Base-by-base conservation (phyloP, 37 sponge, comb jelly and placozoan genomes). In the Amphimedon queenslandica region DNA sequence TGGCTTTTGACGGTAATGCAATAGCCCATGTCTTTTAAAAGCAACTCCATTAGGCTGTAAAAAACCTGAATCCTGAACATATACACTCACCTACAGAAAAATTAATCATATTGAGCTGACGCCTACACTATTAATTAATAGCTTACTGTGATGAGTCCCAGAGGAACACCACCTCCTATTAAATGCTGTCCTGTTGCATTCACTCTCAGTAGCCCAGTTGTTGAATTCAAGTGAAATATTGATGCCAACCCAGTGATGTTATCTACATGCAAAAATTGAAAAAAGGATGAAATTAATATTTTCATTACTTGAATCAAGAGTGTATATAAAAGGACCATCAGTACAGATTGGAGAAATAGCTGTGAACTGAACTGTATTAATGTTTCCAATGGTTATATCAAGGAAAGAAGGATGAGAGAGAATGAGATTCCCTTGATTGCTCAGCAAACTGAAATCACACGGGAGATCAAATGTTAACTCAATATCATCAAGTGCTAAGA, bases 401-500 rank as follows among this genome's bases (percentile, higher is more conserved):
- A 84, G 37, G 0, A 11, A 18, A 2, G 42, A 1, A 6, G 79
- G 79, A 2, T 23, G 57, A n/a, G 0, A 23, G 1, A 84, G 51
- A 0, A 42, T 29, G 1, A 84, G 55, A n/a, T 23, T 53, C 3
- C 85, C 85, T 20, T 57, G 60, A 18, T 6, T 43, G n/a, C 3
- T 31, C 33, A 86, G 80, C 28, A 4, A 35, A 41, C 79, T 70
- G 74, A 68, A 86, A 75, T 86, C 65, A 80, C 86, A 86, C 0
- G 86, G 80, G 18, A 86, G 70, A 58, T 73, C 70, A 37, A 71
- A 86, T 29, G 80, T 79, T 41, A 86, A 35, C 6, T 40, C 69
- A 28, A 86, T 37, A 32, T 79, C 57, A 70, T 79, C 86, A 23
- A 86, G 5, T 1, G 64, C 86, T 3, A 77, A n/a, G 55, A 72